Conservation (phyloP, 2,797 vertebrate genomes). For the Clarias platycephalus region DNA sequence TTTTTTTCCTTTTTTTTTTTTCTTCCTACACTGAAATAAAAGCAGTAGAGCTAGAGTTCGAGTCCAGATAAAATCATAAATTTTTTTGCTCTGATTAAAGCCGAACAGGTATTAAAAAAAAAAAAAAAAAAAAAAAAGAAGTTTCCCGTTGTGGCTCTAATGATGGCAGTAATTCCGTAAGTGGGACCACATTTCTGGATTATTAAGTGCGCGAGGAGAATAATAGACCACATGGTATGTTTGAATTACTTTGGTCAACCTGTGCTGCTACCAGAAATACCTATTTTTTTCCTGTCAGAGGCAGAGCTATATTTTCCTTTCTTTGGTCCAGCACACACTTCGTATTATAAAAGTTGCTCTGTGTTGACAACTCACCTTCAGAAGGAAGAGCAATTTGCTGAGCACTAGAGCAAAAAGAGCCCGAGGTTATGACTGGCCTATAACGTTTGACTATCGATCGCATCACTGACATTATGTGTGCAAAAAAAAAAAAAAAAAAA, state of each 20-base stretch:
- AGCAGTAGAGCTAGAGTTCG: slow-evolving; percentile 50
- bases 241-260: slow-evolving; percentile 14
- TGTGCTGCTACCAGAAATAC: slow-evolving; percentile 31
- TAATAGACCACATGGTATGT: slow-evolving; percentile 51
- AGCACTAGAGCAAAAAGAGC: background rate
- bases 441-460: background rate
- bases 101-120: slow-evolving; percentile 54
- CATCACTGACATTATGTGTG: background rate
- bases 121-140: slow-evolving; percentile 23
- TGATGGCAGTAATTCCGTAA: slow-evolving; percentile 64
- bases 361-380: slow-evolving; percentile 27
- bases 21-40: slow-evolving; percentile 8
- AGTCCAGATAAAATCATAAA: slow-evolving; percentile 68
- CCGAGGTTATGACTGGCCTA: background rate
- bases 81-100: slow-evolving; percentile 58
- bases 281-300: background rate
- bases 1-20: slow-evolving; percentile 19
- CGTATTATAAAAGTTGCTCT: background rate
- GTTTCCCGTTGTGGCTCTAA: slow-evolving; percentile 40
- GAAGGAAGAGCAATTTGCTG: slow-evolving; percentile 11
- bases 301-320: slow-evolving; percentile 62
- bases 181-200: slow-evolving; percentile 68
- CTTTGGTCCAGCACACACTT: slow-evolving; percentile 62
- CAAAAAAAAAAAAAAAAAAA: background rate
- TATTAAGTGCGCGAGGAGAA: slow-evolving; percentile 58